Percentiles rank a stretch among this genome's conserved stretches.
phyloP scores from a whole-genome alignment of 2,113 vertebrate genomes.

The Cinclus cinclus region DNA sequence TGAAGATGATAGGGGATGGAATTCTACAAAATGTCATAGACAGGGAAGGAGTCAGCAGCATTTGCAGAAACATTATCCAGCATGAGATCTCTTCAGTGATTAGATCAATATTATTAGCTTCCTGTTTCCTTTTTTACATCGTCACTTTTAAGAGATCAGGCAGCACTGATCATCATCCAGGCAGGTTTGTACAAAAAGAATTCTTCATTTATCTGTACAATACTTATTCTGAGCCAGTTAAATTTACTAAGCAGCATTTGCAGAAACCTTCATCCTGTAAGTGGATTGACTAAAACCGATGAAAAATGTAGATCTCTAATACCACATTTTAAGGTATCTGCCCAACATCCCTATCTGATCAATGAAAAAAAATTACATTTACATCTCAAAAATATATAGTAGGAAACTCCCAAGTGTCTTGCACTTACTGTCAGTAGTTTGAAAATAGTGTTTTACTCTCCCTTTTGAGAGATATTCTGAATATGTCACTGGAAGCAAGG shows the following conservation, averaged over 20 bases:
- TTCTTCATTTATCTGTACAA: background rate
- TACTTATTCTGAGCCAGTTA: background rate
- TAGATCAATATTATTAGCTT: background rate
- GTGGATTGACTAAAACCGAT: background rate
- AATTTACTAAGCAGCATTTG: background rate
- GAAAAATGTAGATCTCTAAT: background rate
- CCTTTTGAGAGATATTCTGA: background rate
- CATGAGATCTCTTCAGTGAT: background rate
- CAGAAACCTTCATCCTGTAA: background rate
- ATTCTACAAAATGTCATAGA: background rate
- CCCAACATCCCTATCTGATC: background rate
- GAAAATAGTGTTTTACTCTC: background rate
- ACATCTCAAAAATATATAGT: background rate
- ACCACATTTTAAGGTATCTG: background rate
- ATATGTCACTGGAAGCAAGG: background rate
- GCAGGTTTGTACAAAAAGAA: background rate
- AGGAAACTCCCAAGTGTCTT: background rate
- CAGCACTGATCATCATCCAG: background rate
- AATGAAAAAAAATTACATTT: background rate
- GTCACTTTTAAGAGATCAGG: background rate
- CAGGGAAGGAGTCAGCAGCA: background rate
- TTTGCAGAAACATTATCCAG: conserved; percentile 22
- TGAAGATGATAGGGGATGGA: background rate
- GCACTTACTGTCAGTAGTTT: background rate
- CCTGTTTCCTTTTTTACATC: background rate